Evolutionary conservation across 2,888 invertebrate species (phyloP).

Genomic region (Acanthoscelides obtectus): DNA sequence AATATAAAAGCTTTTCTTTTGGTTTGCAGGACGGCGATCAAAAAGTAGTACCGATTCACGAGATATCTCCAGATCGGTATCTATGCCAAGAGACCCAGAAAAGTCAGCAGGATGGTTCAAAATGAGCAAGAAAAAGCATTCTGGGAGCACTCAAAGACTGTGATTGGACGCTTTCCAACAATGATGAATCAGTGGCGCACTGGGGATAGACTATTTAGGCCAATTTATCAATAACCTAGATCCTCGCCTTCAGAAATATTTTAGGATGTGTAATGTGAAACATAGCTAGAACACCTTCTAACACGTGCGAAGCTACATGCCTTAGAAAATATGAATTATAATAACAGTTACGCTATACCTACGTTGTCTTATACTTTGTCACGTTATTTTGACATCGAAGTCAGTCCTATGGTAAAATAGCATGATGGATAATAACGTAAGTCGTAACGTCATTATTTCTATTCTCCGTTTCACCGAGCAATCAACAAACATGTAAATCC

Average conservation of each 20-base stretch:
- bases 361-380: too few relatives aligned
- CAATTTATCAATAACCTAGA: not conserved
- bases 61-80: slow-evolving; percentile 61
- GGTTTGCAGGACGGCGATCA: slow-evolving; percentile 18
- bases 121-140: slow-evolving; percentile 51
- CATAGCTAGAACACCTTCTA: too few relatives aligned
- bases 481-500: too few relatives aligned
- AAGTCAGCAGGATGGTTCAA: slow-evolving; percentile 73
- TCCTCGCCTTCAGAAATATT: not conserved
- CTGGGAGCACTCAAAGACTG: slow-evolving; percentile 38
- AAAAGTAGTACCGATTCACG: slow-evolving; percentile 35
- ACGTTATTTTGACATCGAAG: too few relatives aligned
- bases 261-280: not conserved
- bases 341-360: too few relatives aligned
- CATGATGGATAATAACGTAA: too few relatives aligned
- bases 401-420: too few relatives aligned
- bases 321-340: too few relatives aligned
- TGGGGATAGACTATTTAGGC: not conserved
- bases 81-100: slow-evolving; percentile 68
- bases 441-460: too few relatives aligned
- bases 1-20: not conserved
- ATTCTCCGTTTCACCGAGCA: too few relatives aligned
- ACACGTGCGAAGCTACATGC: too few relatives aligned
- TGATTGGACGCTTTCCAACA: slow-evolving; percentile 24
- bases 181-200: not conserved